A percentile compares a stretch with the other conserved stretches of the same genome.
These are phyloP conservation scores for Geodia barretti DNA, from an alignment of 37 sponge, comb jelly and placozoan species.

Conservation along the genomic window DNA sequence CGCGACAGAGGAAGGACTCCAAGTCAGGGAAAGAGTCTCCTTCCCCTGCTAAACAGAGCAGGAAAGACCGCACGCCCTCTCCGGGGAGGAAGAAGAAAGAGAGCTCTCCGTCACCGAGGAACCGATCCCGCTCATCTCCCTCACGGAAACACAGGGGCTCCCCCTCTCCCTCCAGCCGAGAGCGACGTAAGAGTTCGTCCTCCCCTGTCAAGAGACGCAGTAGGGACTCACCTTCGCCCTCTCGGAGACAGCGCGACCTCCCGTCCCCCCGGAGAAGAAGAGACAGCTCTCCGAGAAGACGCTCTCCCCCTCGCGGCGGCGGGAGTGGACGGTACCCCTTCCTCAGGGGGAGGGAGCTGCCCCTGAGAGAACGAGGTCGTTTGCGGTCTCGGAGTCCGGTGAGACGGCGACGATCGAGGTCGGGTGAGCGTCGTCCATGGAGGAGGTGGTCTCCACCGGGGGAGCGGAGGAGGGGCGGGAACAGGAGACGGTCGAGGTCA, in stretches of 20 bases:
- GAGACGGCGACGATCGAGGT: constrained; percentile 2
- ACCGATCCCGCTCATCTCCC: neutral
- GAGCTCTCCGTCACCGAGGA: constrained; percentile 17
- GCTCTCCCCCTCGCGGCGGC: constrained; percentile 3
- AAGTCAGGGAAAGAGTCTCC: neutral
- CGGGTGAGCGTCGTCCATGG: constrained; percentile 9
- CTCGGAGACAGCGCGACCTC: neutral
- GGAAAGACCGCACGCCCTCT: constrained; percentile 15
- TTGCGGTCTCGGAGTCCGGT: constrained; percentile 6
- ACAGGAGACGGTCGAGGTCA: neutral
- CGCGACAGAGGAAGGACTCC: neutral
- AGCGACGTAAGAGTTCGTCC: too few relatives aligned
- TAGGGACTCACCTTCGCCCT: neutral
- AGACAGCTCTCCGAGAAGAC: constrained; percentile 11
- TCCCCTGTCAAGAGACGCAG: neutral
- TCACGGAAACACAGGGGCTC: constrained; percentile 12
- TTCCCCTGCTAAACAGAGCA: constrained; percentile 18
- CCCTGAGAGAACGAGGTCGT: neutral
- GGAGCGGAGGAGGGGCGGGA: neutral
- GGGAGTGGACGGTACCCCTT: constrained; percentile 2
- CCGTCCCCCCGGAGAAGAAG: neutral
- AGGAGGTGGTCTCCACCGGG: neutral
- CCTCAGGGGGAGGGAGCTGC: neutral
- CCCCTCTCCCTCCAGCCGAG: neutral
- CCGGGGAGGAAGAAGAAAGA: neutral